Evolutionary conservation across 2,113 vertebrate genomes (phyloP), one percentile per base, ranked within the genome.

Genomic region (Tychaedon coryphoeus): DNA sequence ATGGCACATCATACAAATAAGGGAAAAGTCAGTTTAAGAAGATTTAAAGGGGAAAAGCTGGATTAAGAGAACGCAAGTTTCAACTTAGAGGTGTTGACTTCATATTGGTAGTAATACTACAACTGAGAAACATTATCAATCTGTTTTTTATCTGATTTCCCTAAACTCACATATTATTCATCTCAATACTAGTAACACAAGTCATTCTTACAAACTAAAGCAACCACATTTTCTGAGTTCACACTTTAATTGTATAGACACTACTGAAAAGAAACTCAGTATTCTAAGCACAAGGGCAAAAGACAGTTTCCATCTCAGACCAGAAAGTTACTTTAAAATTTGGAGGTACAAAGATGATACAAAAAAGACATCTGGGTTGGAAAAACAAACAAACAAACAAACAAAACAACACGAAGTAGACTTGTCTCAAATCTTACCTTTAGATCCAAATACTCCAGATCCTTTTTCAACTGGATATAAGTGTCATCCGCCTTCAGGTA

Each of bases 381-480:
- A 38, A 66, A 86, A 60, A 36, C 56, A 51, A 28, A 51, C 14
- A 15, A 77, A 47, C 4, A 1, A 19, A 34, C 25, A 48, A 78
- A 38, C 36, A 60, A 78, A 38, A 36, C 36, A 36, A 36, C 36
- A 36, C 20, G 6, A 97, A 93, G 40, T 4, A 70, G 20, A 88
- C 36, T 90, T 10, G 10, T 95, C 74, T 62, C 92, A 79, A 14
- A 82, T 67, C 98, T 98, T 98, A 99, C 99, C 99, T 99, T 99
- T 95, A 99, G 98, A 97, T 99, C 99, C 95, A 99, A 98, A 98
- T 99, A 99, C 97, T 99, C 99, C 98, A 99, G 98, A 97, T 99
- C 99, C 98, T 99, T 99, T 98, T 99, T 99, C 98, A 99, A 98
- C 97, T 99, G 99, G 86, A 99, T 98, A 31, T 99, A 99, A 96